Conservation (phyloP, 2,797 vertebrate genomes). For the Tadarida brasiliensis region DNA sequence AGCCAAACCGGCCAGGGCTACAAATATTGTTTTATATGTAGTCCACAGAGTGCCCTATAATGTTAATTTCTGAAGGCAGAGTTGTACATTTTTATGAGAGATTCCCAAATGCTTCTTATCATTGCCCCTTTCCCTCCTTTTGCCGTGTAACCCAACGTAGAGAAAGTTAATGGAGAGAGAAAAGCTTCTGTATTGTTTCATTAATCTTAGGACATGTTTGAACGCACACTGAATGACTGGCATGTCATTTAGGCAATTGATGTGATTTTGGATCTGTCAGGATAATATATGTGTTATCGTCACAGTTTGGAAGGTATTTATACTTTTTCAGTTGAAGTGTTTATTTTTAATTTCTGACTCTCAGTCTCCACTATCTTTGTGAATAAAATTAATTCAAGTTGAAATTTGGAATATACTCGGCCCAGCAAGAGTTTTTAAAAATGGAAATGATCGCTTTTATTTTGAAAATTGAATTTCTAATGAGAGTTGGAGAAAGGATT, state of each 20-base stretch:
- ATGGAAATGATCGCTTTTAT: slow-evolving; percentile 46
- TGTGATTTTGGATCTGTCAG: not conserved
- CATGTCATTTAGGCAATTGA: not conserved
- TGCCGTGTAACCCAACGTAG: not conserved
- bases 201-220: not conserved
- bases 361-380: not conserved
- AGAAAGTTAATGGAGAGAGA: not conserved
- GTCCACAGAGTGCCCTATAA: not conserved
- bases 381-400: slow-evolving; percentile 49
- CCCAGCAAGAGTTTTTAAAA: slow-evolving; percentile 48
- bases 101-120: not conserved
- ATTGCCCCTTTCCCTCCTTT: not conserved
- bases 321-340: slow-evolving; percentile 68
- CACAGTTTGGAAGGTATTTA: slow-evolving; percentile 46
- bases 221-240: not conserved
- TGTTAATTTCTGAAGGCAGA: not conserved
- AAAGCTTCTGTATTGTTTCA: not conserved
- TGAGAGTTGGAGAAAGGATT: slow-evolving; percentile 7
- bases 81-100: not conserved
- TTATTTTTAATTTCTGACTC: slow-evolving; percentile 65
- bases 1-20: no score
- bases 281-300: slow-evolving; percentile 56
- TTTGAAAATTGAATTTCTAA: slow-evolving; percentile 71
- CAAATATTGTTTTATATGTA: not conserved
- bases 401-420: slow-evolving; percentile 12